Evolutionary conservation across 2,888 invertebrate species (phyloP), one percentile per base, ranked within the genome.

Genomic region (Nymphalis urticae): DNA sequence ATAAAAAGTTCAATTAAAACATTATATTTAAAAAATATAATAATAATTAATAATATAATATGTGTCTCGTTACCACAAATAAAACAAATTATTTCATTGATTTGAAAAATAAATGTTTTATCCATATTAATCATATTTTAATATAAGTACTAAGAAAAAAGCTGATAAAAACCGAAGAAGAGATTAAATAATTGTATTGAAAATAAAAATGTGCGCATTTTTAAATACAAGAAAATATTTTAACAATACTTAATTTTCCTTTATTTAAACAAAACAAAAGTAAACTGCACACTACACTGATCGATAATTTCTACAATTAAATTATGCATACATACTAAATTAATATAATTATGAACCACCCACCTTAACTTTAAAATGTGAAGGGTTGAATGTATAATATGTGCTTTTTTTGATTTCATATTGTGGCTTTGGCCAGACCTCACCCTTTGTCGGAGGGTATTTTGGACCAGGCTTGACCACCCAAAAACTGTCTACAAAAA

Each of bases 341-440:
- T 56, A 56, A 56, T 13, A 17, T 0, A 56, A 54, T 32, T 32
- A 54, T 54, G 17, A 24, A 10, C 1, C 19, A 79, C 88, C 85
- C 84, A 94, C 94, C 78, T 84, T 80, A 72, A 95, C 86, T 67
- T 85, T 78, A 76, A 95, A 94, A 56, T 82, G 75, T 16, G 85
- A 78, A 0, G 94, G 93, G 51, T 91, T 80, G 48, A 94, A 83
- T 62, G 87, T 79, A 75, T 89, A 90, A 83, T 84, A 93, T 7
- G 83, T 80, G 21, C 84, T 77, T 51, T 81, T 78, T 74, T 89
- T 90, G 21, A 80, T 80, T 80, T 94, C 93, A 2, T 85, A 75
- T 71, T 94, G 93, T 0, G 96, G 95, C 78, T 93, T 87, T 0
- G 96, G 96, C 96, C 96, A 96, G 0, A 95, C 93, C 82, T 94